Conservation (phyloP, 2,888 invertebrate species). For the Phengaris alcon region DNA sequence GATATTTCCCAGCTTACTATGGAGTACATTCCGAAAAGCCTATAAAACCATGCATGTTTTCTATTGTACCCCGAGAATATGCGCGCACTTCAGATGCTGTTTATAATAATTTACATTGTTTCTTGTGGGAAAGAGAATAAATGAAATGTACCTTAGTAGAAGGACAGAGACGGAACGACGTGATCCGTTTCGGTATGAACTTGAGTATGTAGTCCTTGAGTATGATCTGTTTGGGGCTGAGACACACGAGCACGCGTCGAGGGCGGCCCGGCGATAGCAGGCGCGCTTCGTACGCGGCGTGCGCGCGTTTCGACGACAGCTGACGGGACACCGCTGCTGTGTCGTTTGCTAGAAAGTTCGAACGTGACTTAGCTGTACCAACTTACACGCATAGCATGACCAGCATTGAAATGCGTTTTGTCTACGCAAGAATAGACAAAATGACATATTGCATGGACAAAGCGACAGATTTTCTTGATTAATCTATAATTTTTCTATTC, state of each 20-base stretch:
- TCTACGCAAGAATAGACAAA: too few relatives aligned
- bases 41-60: not conserved
- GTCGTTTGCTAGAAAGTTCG: conserved; percentile 64
- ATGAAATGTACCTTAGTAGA: conserved; percentile 89
- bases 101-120: too few relatives aligned
- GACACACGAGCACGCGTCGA: conserved; percentile 92
- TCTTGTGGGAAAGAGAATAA: not conserved
- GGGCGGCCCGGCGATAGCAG: conserved; percentile 78
- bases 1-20: too few relatives aligned
- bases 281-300: conserved; percentile 91
- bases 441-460: too few relatives aligned
- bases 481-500: too few relatives aligned
- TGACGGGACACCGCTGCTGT: conserved; percentile 92
- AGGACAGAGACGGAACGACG: conserved; percentile 94
- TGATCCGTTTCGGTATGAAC: conserved; percentile 94
- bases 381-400: too few relatives aligned
- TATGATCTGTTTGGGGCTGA: conserved; percentile 93
- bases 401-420: too few relatives aligned
- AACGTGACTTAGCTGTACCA: not conserved
- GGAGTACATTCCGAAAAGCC: too few relatives aligned
- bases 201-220: conserved; percentile 95
- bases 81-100: too few relatives aligned
- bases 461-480: too few relatives aligned
- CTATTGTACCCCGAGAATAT: not conserved
- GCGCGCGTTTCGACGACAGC: conserved; percentile 90